phyloP scores from a whole-genome alignment of 1,140 invertebrate species.

The Drosophila littoralis region DNA sequence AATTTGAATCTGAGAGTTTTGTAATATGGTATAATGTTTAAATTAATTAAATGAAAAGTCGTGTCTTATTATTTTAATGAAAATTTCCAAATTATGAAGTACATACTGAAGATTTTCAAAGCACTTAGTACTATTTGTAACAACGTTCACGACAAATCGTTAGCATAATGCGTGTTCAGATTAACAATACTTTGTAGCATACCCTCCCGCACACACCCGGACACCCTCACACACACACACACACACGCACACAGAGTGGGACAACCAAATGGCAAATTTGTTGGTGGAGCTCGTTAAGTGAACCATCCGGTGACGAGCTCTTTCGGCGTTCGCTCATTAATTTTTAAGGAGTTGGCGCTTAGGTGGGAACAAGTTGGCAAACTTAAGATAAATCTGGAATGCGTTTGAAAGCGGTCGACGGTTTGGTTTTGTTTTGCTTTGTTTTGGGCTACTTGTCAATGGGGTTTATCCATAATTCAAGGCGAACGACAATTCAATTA shows the following conservation, averaged over 20 bases:
- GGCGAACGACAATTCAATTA: conserved; percentile 61
- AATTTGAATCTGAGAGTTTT: too few relatives aligned
- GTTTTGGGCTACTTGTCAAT: conserved; percentile 51
- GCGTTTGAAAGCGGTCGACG: conserved; percentile 29
- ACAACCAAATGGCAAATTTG: neutral
- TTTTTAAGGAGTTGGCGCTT: conserved; percentile 55
- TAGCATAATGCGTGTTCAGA: conserved; percentile 14
- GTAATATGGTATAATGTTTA: neutral
- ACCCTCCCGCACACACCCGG: neutral
- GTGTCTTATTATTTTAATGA: too few relatives aligned
- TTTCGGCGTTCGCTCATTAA: conserved; percentile 52
- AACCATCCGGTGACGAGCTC: neutral
- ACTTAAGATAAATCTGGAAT: conserved; percentile 63
- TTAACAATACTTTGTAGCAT: conserved; percentile 8
- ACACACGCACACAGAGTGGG: neutral
- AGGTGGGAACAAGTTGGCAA: conserved; percentile 47
- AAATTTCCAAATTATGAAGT: neutral
- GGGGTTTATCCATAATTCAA: conserved; percentile 67
- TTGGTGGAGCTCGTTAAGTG: neutral
- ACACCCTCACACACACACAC: too few relatives aligned
- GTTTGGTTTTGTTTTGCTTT: conserved; percentile 3
- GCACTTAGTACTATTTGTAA: neutral
- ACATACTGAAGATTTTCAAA: neutral
- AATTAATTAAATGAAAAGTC: neutral
- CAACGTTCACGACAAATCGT: neutral